Conservation (phyloP, 2,888 invertebrate genomes). For the Leptinotarsa haldemani region DNA sequence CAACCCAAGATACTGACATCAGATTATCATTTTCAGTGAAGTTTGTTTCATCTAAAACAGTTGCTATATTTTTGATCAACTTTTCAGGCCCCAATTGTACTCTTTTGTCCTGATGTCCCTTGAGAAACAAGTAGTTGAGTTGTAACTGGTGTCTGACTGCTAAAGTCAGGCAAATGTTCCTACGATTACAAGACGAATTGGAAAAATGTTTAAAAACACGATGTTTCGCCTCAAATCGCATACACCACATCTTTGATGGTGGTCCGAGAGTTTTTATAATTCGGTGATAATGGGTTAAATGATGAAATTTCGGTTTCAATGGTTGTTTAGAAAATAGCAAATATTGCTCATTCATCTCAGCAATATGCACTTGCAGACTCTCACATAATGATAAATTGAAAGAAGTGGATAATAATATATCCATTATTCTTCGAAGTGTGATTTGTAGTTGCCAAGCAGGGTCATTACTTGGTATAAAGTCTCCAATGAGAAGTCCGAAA, state of each 20-base stretch:
- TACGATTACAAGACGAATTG: constrained; percentile 15
- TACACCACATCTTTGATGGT: constrained; percentile 1
- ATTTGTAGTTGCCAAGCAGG: constrained; percentile 19
- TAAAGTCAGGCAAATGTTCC: constrained; percentile 18
- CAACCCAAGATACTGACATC: constrained; percentile 19
- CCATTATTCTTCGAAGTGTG: constrained; percentile 18
- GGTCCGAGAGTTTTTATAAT: constrained; percentile 21
- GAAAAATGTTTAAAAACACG: constrained; percentile 19
- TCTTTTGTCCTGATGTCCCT: constrained; percentile 12
- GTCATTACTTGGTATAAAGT: constrained; percentile 21
- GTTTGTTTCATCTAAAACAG: constrained; percentile 15
- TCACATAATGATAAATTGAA: constrained; percentile 21
- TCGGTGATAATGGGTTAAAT: constrained; percentile 21
- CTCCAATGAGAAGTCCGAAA: constrained; percentile 25
- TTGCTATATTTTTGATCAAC: constrained; percentile 15
- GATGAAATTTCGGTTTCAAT: constrained; percentile 21
- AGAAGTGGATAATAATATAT: constrained; percentile 21
- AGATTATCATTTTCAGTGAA: constrained; percentile 18
- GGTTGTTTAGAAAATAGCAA: constrained; percentile 20
- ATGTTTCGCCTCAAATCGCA: constrained; percentile 24
- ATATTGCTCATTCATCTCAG: constrained; percentile 18
- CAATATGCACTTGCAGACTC: constrained; percentile 19
- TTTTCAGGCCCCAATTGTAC: constrained; percentile 15
- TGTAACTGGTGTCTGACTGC: constrained; percentile 18
- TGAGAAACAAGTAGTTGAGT: constrained; percentile 18